These are phyloP conservation scores for Halichondria panicea DNA, from an alignment of 37 sponge, comb jelly and placozoan genomes.

Conservation along the genomic window DNA sequence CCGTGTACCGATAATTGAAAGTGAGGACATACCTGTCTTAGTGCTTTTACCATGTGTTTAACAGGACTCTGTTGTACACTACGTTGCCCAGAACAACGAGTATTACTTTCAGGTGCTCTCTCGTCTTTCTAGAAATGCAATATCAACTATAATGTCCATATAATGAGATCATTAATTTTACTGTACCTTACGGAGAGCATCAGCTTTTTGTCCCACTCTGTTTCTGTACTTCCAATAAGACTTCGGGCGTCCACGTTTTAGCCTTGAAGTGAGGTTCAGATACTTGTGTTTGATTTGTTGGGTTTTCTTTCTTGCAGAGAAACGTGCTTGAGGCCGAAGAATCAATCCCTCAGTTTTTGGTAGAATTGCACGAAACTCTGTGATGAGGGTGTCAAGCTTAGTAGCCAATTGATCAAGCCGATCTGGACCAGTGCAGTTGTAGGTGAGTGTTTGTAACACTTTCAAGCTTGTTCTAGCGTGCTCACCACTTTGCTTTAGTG, in stretches of 20 bases:
- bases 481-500: conserved; percentile 9
- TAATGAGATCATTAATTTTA: no score
- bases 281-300: conserved; percentile 16
- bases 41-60: no score
- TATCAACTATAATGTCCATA: no score
- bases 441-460: conserved; percentile 7
- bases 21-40: no score
- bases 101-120: no score
- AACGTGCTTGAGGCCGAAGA: conserved; percentile 13
- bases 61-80: no score
- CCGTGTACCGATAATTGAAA: no score
- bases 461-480: conserved; percentile 7
- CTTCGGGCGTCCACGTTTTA: conserved; percentile 13
- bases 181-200: conserved; percentile 4
- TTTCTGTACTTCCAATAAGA: conserved; percentile 18
- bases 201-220: conserved; percentile 19
- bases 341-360: conserved; percentile 10
- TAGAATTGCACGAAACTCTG: conserved; percentile 12
- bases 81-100: no score
- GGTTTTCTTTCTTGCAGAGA: conserved; percentile 16
- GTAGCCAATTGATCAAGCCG: neutral
- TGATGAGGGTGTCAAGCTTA: conserved; percentile 1
- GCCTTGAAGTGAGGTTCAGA: neutral
- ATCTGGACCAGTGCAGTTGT: conserved; percentile 9
- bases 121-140: no score